phyloP scores from a whole-genome alignment of 2,888 invertebrate genomes.

The Meghimatium bilineatum region DNA sequence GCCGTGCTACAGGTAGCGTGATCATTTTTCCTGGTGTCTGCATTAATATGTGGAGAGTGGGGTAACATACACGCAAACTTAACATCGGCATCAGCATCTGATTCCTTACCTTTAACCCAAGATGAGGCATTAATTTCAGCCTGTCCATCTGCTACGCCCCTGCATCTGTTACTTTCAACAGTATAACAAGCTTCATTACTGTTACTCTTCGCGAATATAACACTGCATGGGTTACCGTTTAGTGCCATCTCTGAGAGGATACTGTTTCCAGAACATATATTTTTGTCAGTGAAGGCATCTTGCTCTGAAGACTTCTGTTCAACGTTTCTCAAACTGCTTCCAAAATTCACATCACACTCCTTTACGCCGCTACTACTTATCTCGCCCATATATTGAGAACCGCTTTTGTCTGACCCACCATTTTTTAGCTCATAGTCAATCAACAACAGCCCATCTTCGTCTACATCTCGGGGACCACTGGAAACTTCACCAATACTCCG shows the following conservation, averaged over 20 bases:
- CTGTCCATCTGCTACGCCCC: too few species aligned
- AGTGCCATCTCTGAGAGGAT: neutral
- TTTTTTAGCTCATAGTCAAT: neutral
- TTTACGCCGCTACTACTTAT: neutral
- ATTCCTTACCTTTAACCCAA: neutral
- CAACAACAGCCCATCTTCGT: neutral
- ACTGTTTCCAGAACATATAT: too few species aligned
- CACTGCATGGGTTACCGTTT: neutral
- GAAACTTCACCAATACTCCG: neutral
- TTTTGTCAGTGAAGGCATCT: neutral
- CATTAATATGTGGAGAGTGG: neutral
- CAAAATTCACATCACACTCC: neutral
- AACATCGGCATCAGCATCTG: neutral
- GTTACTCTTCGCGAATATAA: neutral
- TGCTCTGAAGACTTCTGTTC: neutral
- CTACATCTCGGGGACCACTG: neutral
- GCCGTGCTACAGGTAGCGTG: neutral
- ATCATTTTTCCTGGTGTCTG: neutral
- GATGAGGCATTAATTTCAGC: neutral
- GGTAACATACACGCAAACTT: too few species aligned
- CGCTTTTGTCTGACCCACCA: neutral
- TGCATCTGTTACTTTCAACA: neutral
- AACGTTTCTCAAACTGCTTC: neutral
- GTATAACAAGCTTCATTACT: neutral
- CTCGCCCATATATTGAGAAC: neutral